phyloP scores from a whole-genome alignment of 2,888 invertebrate species.

The Himalopsyche anomala region DNA sequence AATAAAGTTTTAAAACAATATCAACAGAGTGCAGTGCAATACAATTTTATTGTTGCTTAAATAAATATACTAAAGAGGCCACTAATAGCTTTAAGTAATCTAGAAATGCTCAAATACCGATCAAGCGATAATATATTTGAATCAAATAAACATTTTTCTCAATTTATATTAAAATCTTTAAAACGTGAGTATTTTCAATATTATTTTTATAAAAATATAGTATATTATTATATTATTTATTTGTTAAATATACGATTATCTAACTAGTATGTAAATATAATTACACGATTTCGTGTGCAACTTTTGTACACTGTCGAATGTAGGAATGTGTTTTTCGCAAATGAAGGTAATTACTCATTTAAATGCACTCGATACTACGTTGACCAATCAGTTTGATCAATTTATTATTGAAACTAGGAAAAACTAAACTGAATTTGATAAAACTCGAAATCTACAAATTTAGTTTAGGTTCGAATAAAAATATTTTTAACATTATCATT shows the following conservation, averaged over 20 bases:
- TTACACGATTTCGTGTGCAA: neutral
- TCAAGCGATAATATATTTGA: too few relatives aligned
- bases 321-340: constrained; percentile 51
- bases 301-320: constrained; percentile 31
- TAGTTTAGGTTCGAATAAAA: too few relatives aligned
- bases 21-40: neutral
- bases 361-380: neutral
- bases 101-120: too few relatives aligned
- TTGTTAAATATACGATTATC: too few relatives aligned
- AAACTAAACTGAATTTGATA: too few relatives aligned
- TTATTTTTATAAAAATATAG: too few relatives aligned
- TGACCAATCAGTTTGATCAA: neutral
- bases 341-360: constrained; percentile 56
- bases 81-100: neutral
- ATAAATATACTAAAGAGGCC: neutral
- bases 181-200: too few relatives aligned
- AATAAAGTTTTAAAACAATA: neutral
- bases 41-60: neutral
- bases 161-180: too few relatives aligned
- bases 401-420: neutral
- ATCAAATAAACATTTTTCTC: too few relatives aligned
- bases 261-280: neutral
- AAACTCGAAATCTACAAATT: too few relatives aligned
- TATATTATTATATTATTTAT: too few relatives aligned
- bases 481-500: too few relatives aligned